A percentile compares a stretch with the other conserved stretches of the same genome.
Conservation (phyloP, 1,140 invertebrate genomes). For the Drosophila chauvacae region DNA sequence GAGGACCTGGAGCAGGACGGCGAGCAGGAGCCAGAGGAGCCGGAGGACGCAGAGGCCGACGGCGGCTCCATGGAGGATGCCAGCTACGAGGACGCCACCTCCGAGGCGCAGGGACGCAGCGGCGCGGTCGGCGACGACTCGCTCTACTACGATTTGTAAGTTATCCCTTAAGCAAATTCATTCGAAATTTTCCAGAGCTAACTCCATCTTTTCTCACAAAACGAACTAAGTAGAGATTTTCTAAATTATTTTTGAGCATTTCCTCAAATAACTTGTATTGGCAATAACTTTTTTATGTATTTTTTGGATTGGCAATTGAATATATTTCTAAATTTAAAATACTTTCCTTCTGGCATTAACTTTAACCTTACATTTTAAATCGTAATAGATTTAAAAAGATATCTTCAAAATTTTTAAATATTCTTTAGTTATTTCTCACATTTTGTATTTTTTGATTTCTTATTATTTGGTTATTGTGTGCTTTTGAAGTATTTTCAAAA, state of each 20-base stretch:
- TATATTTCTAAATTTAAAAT: conserved; percentile 23
- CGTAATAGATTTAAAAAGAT: conserved; percentile 10
- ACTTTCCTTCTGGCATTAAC: conserved; percentile 48
- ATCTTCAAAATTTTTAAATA: conserved; percentile 41
- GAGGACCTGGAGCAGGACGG: conserved; percentile 47
- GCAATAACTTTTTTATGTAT: conserved; percentile 34
- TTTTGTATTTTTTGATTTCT: conserved; percentile 71
- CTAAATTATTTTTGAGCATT: conserved; percentile 37
- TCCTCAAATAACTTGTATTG: conserved; percentile 42
- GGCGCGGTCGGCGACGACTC: conserved; percentile 68
- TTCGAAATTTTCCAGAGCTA: conserved; percentile 41
- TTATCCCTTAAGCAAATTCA: conserved; percentile 48
- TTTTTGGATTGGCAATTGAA: conserved; percentile 22
- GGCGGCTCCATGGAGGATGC: conserved; percentile 56
- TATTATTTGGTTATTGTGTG: conserved; percentile 24
- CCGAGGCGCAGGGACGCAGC: conserved; percentile 53
- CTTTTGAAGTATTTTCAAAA: conserved; percentile 40
- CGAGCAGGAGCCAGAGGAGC: conserved; percentile 27
- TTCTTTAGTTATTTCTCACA: conserved; percentile 45
- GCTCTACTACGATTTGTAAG: conserved; percentile 83
- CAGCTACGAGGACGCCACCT: conserved; percentile 64
- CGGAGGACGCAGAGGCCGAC: conserved; percentile 35
- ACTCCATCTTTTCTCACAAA: conserved; percentile 49
- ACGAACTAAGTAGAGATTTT: conserved; percentile 38
- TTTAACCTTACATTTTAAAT: conserved; percentile 13